Evolutionary conservation across 2,113 vertebrate genomes (phyloP).

Genomic region (Zootoca vivipara): DNA sequence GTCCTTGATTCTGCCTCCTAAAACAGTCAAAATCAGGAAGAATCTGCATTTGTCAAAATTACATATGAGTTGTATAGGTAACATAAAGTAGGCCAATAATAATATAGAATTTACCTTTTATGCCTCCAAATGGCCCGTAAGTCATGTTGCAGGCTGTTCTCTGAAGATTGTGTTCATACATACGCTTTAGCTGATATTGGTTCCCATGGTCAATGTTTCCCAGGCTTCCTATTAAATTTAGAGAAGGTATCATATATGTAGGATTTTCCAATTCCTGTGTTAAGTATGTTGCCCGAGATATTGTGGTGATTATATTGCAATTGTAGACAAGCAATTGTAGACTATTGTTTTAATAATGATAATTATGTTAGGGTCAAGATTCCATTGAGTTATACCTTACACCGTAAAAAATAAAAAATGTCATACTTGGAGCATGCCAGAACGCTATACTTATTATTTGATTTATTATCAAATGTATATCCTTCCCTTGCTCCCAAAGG

Average conservation of each 20-base stretch:
- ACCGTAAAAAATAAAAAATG: not conserved
- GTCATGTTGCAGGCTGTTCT: constrained; percentile 96
- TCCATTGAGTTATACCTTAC: not conserved
- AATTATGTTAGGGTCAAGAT: not conserved
- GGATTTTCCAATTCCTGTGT: not conserved
- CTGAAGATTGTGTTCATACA: constrained; percentile 95
- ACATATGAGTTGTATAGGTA: not conserved
- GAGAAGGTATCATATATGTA: not conserved
- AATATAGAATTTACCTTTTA: constrained; percentile 82
- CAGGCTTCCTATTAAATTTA: constrained; percentile 77
- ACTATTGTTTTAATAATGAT: not conserved
- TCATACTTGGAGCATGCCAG: not conserved
- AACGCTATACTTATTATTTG: too few relatives aligned
- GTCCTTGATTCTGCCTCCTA: not conserved
- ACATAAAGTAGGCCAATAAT: not conserved
- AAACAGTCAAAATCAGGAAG: not conserved
- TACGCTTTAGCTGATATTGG: constrained; percentile 93
- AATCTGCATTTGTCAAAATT: not conserved
- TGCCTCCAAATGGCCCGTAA: constrained; percentile 91
- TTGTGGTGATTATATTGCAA: not conserved
- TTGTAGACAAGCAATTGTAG: not conserved
- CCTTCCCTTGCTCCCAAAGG: too few relatives aligned
- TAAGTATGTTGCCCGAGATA: not conserved
- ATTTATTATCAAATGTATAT: too few relatives aligned
- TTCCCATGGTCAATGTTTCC: constrained; percentile 95